A percentile compares a stretch with the other conserved stretches of the same genome.
phyloP scores from a whole-genome alignment of 2,113 vertebrate species.

The Pholis gunnellus region DNA sequence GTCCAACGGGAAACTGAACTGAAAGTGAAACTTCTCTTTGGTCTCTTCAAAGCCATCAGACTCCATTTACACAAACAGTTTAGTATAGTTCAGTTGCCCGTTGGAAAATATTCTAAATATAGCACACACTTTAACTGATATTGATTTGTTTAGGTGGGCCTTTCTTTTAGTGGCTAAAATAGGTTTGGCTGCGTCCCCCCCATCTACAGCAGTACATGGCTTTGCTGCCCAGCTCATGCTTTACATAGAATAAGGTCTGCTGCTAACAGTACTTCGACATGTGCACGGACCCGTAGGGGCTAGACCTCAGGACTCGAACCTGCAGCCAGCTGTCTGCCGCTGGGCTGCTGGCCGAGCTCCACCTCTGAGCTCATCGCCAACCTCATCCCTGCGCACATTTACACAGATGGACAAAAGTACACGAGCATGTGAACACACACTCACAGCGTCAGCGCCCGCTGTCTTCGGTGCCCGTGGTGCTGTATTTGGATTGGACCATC shows the following conservation, averaged over 20 bases:
- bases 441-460: slow-evolving; percentile 41
- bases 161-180: neutral
- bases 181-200: neutral
- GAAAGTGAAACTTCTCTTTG: neutral
- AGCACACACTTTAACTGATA: neutral
- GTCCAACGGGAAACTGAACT: too few species aligned
- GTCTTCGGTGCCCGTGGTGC: slow-evolving; percentile 50
- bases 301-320: slow-evolving; percentile 56
- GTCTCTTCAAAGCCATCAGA: neutral
- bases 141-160: neutral
- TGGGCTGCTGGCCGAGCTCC: slow-evolving; percentile 67
- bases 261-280: slow-evolving; percentile 54
- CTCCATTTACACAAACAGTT: too few species aligned
- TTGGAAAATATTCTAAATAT: neutral
- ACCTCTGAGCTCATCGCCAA: slow-evolving; percentile 69
- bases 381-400: slow-evolving; percentile 17
- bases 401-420: slow-evolving; percentile 33
- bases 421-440: slow-evolving; percentile 38
- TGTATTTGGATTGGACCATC: slow-evolving; percentile 77
- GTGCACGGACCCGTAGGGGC: slow-evolving; percentile 39
- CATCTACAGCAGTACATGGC: neutral
- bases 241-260: slow-evolving; percentile 36
- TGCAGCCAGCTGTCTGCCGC: slow-evolving; percentile 68
- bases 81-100: neutral
- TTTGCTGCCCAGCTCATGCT: neutral